These are phyloP conservation scores for Cygnus olor DNA, from an alignment of 2,797 vertebrate genomes.

Conservation along the genomic window DNA sequence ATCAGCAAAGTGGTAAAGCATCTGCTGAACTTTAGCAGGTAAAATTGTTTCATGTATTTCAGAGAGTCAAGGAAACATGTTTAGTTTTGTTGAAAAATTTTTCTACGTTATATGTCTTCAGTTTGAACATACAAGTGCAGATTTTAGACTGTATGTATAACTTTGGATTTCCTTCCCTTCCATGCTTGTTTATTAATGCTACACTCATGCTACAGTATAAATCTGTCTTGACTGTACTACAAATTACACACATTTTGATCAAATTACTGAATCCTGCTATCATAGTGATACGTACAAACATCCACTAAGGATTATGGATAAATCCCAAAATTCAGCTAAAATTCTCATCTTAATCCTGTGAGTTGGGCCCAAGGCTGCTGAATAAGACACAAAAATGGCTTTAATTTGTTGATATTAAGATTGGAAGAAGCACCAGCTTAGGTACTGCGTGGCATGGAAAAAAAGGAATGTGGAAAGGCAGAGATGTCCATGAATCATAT, in stretches of 20 bases:
- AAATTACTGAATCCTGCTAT: not conserved
- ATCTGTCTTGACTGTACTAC: not conserved
- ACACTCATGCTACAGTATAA: not conserved
- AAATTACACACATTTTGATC: not conserved
- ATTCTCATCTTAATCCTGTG: not conserved
- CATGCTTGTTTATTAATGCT: not conserved
- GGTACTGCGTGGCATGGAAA: not conserved
- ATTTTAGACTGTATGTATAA: not conserved
- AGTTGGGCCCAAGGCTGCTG: not conserved
- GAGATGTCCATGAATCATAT: not conserved
- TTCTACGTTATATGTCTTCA: not conserved
- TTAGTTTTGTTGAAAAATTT: not conserved
- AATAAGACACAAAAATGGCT: not conserved
- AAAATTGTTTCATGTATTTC: not conserved
- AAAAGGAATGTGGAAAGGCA: not conserved
- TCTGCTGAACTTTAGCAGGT: not conserved
- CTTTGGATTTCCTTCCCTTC: not conserved
- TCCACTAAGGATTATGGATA: not conserved
- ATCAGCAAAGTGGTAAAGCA: not conserved
- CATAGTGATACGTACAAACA: not conserved
- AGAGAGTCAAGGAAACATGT: not conserved
- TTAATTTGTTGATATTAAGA: not conserved
- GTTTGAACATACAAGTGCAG: not conserved
- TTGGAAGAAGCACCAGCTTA: slow-evolving; percentile 17
- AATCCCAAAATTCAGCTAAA: not conserved